Conservation (phyloP, 2,113 vertebrate genomes). For the Catagonus wagneri region DNA sequence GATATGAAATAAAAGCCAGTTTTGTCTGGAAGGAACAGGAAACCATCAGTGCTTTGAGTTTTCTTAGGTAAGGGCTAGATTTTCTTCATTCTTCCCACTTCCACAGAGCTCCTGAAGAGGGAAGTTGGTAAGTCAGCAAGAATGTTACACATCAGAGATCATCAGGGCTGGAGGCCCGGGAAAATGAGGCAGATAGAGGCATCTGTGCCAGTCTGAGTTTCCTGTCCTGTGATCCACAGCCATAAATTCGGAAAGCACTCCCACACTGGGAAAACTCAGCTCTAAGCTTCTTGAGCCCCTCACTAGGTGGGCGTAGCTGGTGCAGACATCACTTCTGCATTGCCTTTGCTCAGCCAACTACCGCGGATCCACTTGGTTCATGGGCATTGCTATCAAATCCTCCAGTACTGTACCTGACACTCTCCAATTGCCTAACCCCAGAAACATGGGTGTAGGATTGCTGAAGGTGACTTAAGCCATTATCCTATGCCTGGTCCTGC, state of each 20-base stretch:
- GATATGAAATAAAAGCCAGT: slow-evolving; percentile 50
- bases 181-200: not conserved
- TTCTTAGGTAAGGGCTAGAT: slow-evolving; percentile 34
- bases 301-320: not conserved
- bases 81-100: slow-evolving; percentile 43
- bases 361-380: not conserved
- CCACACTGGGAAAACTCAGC: too few species aligned
- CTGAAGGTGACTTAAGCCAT: not conserved
- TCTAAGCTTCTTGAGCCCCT: not conserved
- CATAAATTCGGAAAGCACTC: not conserved
- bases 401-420: not conserved
- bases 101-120: slow-evolving; percentile 11
- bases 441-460: not conserved
- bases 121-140: slow-evolving; percentile 10
- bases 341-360: not conserved
- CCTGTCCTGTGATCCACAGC: not conserved
- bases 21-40: slow-evolving; percentile 66
- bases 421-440: not conserved
- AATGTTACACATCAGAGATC: not conserved
- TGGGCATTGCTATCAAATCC: not conserved
- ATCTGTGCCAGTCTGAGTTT: not conserved
- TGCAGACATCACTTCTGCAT: not conserved
- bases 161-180: not conserved
- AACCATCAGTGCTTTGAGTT: slow-evolving; percentile 20
- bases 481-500: not conserved